These are phyloP conservation scores for Amblyopsis rosae DNA, from an alignment of 2,113 vertebrate genomes.

Conservation along the genomic window DNA sequence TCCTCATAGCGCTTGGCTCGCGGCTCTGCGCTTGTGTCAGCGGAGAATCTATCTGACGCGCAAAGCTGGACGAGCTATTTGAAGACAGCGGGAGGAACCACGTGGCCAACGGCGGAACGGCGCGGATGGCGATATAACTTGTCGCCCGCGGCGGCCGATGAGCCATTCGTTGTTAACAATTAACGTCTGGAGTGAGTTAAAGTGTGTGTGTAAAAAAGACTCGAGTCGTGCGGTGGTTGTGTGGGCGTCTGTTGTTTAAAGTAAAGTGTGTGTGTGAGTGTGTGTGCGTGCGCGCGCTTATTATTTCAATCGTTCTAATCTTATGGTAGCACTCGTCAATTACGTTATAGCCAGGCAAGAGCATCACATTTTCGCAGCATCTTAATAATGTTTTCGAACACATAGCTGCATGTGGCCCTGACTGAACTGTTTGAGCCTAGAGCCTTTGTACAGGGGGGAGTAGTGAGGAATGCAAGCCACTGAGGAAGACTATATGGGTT, in stretches of 20 bases:
- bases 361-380: too few species aligned
- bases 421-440: too few species aligned
- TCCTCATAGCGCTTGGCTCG: constrained; percentile 76
- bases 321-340: background rate
- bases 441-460: too few species aligned
- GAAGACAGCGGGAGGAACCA: constrained; percentile 67
- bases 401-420: too few species aligned
- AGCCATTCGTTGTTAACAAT: constrained; percentile 11
- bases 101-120: constrained; percentile 62
- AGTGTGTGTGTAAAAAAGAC: constrained; percentile 18
- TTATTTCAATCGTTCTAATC: background rate
- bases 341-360: too few species aligned
- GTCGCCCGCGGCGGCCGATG: constrained; percentile 44
- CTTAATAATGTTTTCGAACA: too few species aligned
- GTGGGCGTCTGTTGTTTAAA: constrained; percentile 17
- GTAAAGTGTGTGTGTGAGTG: background rate
- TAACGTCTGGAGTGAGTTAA: background rate
- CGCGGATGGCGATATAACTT: constrained; percentile 53
- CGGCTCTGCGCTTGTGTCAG: constrained; percentile 74
- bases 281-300: background rate
- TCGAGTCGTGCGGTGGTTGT: background rate
- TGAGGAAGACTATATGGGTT: too few species aligned
- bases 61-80: constrained; percentile 71
- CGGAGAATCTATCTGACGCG: constrained; percentile 71
- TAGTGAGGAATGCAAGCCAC: too few species aligned